These are phyloP conservation scores for Girardinus metallicus DNA, from an alignment of 2,797 vertebrate genomes.

Conservation along the genomic window DNA sequence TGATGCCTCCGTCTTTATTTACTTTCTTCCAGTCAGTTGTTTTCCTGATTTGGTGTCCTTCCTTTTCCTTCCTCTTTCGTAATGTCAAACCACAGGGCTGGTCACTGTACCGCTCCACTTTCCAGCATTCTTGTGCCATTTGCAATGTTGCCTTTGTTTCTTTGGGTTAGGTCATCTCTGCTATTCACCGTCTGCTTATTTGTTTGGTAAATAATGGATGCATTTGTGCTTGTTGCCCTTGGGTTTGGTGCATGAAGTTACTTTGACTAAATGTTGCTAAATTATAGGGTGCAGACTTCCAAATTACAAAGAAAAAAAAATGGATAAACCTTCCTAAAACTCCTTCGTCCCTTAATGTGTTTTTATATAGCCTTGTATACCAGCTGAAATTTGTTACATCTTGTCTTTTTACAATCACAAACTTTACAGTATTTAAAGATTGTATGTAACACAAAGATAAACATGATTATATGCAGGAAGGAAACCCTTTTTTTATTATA, in stretches of 20 bases:
- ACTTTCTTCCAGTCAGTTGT: slow-evolving; percentile 34
- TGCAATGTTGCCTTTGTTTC: slow-evolving; percentile 17
- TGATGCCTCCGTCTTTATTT: slow-evolving; percentile 13
- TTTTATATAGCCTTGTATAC: not conserved
- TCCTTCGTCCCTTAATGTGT: not conserved
- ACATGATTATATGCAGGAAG: not conserved
- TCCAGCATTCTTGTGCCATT: slow-evolving; percentile 9
- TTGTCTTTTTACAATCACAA: not conserved
- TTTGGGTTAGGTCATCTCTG: slow-evolving; percentile 6
- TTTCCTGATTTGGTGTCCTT: slow-evolving; percentile 29
- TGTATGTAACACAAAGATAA: not conserved
- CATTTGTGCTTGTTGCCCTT: slow-evolving; percentile 39
- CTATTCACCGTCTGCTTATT: slow-evolving; percentile 35
- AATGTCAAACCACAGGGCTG: slow-evolving; percentile 15
- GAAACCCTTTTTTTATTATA: not conserved
- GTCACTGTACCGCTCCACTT: not conserved
- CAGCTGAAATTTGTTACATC: not conserved
- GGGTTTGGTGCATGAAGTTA: slow-evolving; percentile 62
- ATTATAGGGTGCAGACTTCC: slow-evolving; percentile 42
- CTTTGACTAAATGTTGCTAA: slow-evolving; percentile 33
- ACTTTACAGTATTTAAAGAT: not conserved
- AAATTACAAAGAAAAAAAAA: slow-evolving; percentile 21
- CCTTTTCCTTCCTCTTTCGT: slow-evolving; percentile 9
- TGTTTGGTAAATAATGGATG: slow-evolving; percentile 22
- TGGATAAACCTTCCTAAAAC: not conserved